Evolutionary conservation across 2,113 vertebrate genomes (phyloP).

Genomic region (Peromyscus californicus): DNA sequence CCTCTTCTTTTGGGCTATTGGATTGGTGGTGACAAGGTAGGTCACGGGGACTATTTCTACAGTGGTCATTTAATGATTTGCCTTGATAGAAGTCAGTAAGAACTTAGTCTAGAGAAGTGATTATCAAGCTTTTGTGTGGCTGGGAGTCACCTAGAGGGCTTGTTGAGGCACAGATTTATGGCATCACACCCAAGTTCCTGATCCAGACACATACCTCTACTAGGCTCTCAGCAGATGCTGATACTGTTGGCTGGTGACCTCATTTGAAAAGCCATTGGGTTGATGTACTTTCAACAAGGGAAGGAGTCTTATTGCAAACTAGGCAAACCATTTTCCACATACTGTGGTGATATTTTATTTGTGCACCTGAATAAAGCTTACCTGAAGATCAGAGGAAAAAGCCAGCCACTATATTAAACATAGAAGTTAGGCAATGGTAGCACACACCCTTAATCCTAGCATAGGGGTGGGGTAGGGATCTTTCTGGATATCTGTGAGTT

Average conservation of each 20-base stretch:
- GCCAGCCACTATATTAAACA: too few relatives aligned
- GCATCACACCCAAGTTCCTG: not conserved
- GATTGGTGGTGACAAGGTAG: not conserved
- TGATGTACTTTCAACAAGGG: not conserved
- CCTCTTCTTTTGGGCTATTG: not conserved
- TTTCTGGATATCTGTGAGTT: too few relatives aligned
- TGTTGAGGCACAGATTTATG: not conserved
- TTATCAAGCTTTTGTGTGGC: not conserved
- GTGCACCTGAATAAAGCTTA: too few relatives aligned
- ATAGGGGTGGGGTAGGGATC: too few relatives aligned
- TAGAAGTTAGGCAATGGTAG: too few relatives aligned
- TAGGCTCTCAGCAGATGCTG: not conserved
- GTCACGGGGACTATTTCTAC: not conserved
- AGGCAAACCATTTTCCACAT: not conserved
- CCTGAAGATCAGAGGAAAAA: too few relatives aligned
- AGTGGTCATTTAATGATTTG: not conserved
- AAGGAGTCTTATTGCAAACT: not conserved
- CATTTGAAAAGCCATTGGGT: not conserved
- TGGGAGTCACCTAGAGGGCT: not conserved
- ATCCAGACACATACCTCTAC: not conserved
- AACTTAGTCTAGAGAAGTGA: not conserved
- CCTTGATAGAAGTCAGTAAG: not conserved
- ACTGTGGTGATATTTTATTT: too few relatives aligned
- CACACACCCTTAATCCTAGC: too few relatives aligned
- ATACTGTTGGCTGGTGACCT: not conserved